Conservation (phyloP, 2,888 invertebrate genomes). For the Cosmia trapezina region DNA sequence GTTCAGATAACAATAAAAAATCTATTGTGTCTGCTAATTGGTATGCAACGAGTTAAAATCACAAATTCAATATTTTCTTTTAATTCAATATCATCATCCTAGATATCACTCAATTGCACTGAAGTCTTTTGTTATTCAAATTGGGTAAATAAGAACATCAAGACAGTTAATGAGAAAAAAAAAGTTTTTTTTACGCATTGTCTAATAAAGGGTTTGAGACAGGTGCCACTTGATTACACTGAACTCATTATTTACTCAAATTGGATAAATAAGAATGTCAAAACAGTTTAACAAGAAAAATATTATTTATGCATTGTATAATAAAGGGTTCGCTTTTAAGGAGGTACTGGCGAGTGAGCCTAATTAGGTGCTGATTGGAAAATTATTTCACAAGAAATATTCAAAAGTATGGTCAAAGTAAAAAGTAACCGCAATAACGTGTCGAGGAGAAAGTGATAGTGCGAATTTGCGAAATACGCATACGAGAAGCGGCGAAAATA, state of each 20-base stretch:
- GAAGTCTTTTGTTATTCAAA: neutral
- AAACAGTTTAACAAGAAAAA: neutral
- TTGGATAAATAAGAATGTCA: neutral
- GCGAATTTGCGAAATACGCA: conserved; percentile 48
- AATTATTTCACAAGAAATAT: conserved; percentile 4
- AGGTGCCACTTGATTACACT: neutral
- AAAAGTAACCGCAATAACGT: conserved; percentile 22
- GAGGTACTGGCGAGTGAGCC: neutral
- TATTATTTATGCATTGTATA: neutral
- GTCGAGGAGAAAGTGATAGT: conserved; percentile 56
- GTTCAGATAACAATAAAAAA: too few relatives aligned
- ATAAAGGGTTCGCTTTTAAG: neutral
- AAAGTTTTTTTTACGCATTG: neutral
- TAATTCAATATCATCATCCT: too few relatives aligned
- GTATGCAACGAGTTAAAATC: too few relatives aligned
- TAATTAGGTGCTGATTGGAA: neutral
- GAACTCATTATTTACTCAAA: neutral
- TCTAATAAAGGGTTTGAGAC: neutral
- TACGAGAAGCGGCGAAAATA: conserved; percentile 20
- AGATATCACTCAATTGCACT: neutral
- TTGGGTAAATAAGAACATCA: too few relatives aligned
- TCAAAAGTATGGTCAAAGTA: neutral
- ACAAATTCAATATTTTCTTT: neutral
- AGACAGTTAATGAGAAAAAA: neutral
- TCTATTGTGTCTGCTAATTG: too few relatives aligned